phyloP scores from a whole-genome alignment of 2,888 invertebrate genomes.

The Nyleta sp. region DNA sequence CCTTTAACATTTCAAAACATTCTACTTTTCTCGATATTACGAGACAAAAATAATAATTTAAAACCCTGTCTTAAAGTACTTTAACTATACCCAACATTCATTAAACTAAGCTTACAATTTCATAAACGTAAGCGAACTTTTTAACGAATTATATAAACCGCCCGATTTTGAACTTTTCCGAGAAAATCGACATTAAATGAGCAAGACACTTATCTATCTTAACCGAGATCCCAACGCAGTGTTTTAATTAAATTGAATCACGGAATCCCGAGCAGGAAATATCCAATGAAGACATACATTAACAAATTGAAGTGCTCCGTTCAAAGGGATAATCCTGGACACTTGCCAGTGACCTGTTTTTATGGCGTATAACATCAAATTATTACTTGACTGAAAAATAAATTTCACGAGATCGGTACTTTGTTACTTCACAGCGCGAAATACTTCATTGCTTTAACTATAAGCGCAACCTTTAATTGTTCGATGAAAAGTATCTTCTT shows the following conservation, averaged over 20 bases:
- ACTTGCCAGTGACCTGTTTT: conserved; percentile 72
- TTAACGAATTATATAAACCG: conserved; percentile 13
- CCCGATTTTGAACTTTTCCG: conserved; percentile 1
- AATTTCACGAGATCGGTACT: conserved; percentile 18
- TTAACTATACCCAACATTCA: no score
- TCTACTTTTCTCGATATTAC: no score
- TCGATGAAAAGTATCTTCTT: no score
- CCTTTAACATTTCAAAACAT: no score
- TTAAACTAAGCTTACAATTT: no score
- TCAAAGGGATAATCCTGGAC: conserved; percentile 73
- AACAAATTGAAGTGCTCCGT: conserved; percentile 77
- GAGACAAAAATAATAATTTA: no score
- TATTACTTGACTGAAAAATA: conserved; percentile 42
- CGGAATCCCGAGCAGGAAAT: conserved; percentile 77
- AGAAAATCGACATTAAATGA: conserved; percentile 48
- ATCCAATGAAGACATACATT: conserved; percentile 78
- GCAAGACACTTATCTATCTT: conserved; percentile 55
- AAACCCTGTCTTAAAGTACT: no score
- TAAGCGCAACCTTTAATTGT: no score
- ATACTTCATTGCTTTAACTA: no score
- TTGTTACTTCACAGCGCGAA: background rate
- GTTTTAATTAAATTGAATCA: conserved; percentile 79
- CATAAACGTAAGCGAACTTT: no score
- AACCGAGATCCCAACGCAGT: conserved; percentile 71
- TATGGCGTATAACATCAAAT: conserved; percentile 57